Conservation (phyloP, 64 coral and sea anemone genomes). For the Acropora yongei region DNA sequence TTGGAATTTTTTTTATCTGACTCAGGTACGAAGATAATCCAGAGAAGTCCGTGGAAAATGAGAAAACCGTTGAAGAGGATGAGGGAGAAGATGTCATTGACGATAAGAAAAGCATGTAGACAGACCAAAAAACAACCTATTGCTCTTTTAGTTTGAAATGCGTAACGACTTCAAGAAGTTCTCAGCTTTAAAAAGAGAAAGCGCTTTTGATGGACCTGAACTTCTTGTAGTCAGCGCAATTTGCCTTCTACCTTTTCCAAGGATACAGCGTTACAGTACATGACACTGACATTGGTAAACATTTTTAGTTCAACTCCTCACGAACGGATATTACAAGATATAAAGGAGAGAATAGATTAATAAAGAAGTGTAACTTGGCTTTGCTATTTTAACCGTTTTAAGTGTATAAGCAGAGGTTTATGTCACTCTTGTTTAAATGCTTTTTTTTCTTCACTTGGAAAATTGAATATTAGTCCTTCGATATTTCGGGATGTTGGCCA, state of each 20-base stretch:
- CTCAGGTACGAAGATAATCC: slow-evolving; percentile 71
- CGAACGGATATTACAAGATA: too few species aligned
- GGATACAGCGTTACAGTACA: not conserved
- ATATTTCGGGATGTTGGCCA: not conserved
- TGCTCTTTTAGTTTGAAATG: not conserved
- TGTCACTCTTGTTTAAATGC: too few species aligned
- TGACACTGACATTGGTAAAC: not conserved
- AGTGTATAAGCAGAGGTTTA: too few species aligned
- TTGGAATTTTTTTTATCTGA: not conserved
- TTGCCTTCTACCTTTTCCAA: not conserved
- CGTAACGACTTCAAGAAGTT: not conserved
- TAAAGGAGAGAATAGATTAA: too few species aligned
- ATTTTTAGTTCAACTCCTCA: too few species aligned
- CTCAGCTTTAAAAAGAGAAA: not conserved
- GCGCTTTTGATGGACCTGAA: not conserved
- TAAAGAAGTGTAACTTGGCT: too few species aligned
- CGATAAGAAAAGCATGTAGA: slow-evolving; percentile 61
- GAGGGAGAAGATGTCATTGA: slow-evolving; percentile 42
- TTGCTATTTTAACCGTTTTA: too few species aligned
- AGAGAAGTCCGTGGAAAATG: slow-evolving; percentile 20
- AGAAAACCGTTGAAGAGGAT: slow-evolving; percentile 16
- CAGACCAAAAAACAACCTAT: not conserved
- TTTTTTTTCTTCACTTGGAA: not conserved
- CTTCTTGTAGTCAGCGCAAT: not conserved
- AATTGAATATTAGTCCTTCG: not conserved